Evolutionary conservation across 1,140 invertebrate genomes (phyloP).

Genomic region (Drosophila rufa): DNA sequence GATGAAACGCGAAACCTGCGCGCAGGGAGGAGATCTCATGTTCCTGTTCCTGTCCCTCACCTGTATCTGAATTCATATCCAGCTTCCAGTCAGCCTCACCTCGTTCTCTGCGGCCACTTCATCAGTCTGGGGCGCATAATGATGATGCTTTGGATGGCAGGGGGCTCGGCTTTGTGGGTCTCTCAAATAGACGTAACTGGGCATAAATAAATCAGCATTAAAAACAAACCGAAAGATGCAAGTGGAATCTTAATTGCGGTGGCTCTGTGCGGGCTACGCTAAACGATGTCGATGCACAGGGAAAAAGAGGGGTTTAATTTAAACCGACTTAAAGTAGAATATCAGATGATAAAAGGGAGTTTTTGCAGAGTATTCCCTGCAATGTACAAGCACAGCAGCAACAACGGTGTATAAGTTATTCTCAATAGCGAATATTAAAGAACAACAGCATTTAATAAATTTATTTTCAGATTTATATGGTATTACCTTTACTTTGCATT

Average conservation of each 20-base stretch:
- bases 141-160: conserved; percentile 29
- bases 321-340: too few relatives aligned
- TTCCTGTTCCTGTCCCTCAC: conserved; percentile 7
- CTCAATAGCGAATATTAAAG: too few relatives aligned
- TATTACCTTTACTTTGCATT: too few relatives aligned
- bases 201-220: conserved; percentile 55
- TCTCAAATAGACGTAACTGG: conserved; percentile 39
- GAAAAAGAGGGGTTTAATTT: not conserved
- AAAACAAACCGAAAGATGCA: conserved; percentile 43
- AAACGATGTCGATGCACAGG: conserved; percentile 17
- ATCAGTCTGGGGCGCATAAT: conserved; percentile 38
- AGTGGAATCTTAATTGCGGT: conserved; percentile 42
- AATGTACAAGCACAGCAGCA: too few relatives aligned
- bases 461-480: too few relatives aligned
- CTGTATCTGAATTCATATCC: conserved; percentile 10
- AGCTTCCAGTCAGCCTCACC: conserved; percentile 23
- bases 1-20: conserved; percentile 39
- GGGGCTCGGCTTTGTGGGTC: conserved; percentile 23
- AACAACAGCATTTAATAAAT: too few relatives aligned
- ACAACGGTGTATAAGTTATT: too few relatives aligned
- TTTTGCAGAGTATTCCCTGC: too few relatives aligned
- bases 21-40: conserved; percentile 4
- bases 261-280: conserved; percentile 1
- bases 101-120: conserved; percentile 32
- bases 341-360: too few relatives aligned